Conservation (phyloP, 2,113 vertebrate genomes). For the Neogale vison region DNA sequence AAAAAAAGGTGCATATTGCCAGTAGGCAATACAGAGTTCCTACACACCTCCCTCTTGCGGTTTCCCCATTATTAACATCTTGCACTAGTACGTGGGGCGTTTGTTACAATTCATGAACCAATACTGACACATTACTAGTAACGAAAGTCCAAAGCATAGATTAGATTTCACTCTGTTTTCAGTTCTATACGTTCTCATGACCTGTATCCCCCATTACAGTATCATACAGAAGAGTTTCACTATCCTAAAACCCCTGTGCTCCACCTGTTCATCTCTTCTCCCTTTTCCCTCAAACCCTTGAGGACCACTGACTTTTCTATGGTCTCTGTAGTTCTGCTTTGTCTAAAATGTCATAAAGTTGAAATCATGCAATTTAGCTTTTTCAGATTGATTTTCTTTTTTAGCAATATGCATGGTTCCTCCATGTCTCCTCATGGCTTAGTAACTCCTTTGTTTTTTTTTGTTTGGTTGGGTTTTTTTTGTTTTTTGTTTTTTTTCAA, state of each 20-base stretch:
- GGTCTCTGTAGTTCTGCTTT: not conserved
- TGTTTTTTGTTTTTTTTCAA: too few species aligned
- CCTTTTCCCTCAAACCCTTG: not conserved
- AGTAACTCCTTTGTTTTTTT: not conserved
- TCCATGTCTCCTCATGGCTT: not conserved
- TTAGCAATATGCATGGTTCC: not conserved
- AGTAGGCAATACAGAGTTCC: not conserved
- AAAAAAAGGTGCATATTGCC: too few species aligned
- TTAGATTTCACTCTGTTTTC: not conserved
- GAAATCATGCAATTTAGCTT: not conserved
- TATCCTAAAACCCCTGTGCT: not conserved
- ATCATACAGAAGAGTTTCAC: not conserved
- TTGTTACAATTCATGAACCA: not conserved
- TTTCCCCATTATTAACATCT: not conserved
- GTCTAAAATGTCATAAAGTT: not conserved
- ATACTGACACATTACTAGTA: not conserved
- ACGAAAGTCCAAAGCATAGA: not conserved
- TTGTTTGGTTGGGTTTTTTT: too few species aligned
- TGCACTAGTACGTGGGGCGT: not conserved
- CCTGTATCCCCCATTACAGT: not conserved
- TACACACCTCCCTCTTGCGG: accelerated
- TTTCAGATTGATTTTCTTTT: not conserved
- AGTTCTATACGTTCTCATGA: not conserved
- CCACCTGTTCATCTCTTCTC: not conserved
- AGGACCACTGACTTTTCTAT: not conserved